Base-by-base conservation (phyloP, 2,113 vertebrate species). In the Austrofundulus limnaeus region DNA sequence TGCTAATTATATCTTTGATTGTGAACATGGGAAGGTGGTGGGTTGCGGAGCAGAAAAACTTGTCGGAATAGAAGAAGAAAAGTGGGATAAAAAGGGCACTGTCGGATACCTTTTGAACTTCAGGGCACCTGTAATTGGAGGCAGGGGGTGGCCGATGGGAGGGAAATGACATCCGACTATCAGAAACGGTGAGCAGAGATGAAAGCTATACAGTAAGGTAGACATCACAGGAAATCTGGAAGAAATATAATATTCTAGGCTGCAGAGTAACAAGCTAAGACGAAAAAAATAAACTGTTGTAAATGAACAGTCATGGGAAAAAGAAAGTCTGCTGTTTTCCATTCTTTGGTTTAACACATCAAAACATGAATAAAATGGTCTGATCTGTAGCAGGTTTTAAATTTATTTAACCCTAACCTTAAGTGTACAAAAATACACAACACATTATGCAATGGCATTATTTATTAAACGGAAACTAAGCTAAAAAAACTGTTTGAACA, bases 1-100 rank as follows among this genome's bases (percentile, higher is more conserved):
- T 80, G 86, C 73, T 82, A 88, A 81, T 80, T 66, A 87, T 75
- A 84, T 54, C 69, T 70, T 63, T 66, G 64, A 47, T 65, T 75
- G 17, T 34, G 60, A 76, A 71, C 51, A 50, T 17, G 25, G 69
- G 72, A 69, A 74, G 80, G 76, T 72, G 68, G 31, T 58, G 56
- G 62, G 82, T 69, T 74, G 70, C 58, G 60, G 41, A 66, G 70
- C 31, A 61, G 31, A 10, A 59, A 61, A 46, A 19, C 39, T 41
- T 41, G 39, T 53, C 38, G 56, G 73, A 1, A 14, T 28, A 61
- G 43, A 57, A 43, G 50, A 61, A 66, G 28, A 46, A 41, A 56
- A 13, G 64, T 3, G 21, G 58, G 25, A 65, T 80, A 86, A 72
- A 70, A 76, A 73, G 7, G 66, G 77, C 53, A 66, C 61, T 20